Evolutionary conservation across 2,113 vertebrate genomes (phyloP), one percentile per base, ranked within the genome.

Genomic region (Paramormyrops kingsleyae): DNA sequence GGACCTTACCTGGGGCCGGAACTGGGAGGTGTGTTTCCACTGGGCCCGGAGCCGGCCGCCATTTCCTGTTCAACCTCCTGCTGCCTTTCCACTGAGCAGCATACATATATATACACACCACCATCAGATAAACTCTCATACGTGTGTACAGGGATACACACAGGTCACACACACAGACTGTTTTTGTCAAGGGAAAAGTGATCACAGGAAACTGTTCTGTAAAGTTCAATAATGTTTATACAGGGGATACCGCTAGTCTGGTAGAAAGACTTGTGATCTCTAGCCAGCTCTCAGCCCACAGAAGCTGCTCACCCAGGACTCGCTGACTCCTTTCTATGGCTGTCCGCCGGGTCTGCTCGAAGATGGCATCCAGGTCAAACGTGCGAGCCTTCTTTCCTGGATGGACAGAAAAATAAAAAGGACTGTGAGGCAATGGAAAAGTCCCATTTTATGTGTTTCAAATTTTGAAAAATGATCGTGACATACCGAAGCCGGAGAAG

Each of bases 341-440:
- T 24, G 98, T 99, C 91, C 98, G 96, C 84, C 98, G 96, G 1
- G 99, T 99, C 92, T 98, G 97, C 90, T 99, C 99, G 94, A 99
- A 99, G 95, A 99, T 98, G 50, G 98, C 98, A 90, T 98, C 96
- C 52, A 99, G 93, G 88, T 99, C 99, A 94, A 99, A 99, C 0
- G 98, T 99, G 27, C 98, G 97, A 13, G 99, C 98, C 92, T 99
- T 99, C 91, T 98, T 99, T 62, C 98, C 98, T 99, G 90, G 0
- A 39, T 89, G 92, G 74, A 13, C 44, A 0, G 86, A 74, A 35
- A 2, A 19, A 47, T 49, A 10, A 88, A 91, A 10, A 90, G 9
- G 31, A 46, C 44, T 13, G 47, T 59, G 5, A 86, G 9, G 24
- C 44, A 13, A 86, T 4, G n/a, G 47, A 84, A 12, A 47, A 84